Conservation (phyloP, 2,888 invertebrate species). For the Epirrhoe alternata region DNA sequence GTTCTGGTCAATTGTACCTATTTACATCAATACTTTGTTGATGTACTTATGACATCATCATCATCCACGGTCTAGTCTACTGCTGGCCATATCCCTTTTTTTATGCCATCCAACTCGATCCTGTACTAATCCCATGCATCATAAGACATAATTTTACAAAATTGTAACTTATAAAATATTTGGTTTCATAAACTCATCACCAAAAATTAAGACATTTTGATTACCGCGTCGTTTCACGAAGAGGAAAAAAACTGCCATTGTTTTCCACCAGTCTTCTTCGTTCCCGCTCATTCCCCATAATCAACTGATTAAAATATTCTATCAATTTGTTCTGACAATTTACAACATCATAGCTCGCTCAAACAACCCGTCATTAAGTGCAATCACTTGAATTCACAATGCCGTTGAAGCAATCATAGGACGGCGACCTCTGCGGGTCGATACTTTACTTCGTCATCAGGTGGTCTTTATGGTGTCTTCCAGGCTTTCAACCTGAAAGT, state of each 20-base stretch:
- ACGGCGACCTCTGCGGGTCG: constrained; percentile 71
- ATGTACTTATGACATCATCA: too few relatives aligned
- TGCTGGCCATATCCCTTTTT: too few relatives aligned
- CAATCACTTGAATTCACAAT: constrained; percentile 59
- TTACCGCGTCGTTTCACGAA: not conserved
- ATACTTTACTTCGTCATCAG: constrained; percentile 48
- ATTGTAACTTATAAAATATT: too few relatives aligned
- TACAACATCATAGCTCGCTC: constrained; percentile 19
- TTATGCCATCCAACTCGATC: too few relatives aligned
- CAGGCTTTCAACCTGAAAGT: constrained; percentile 31
- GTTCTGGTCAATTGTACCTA: too few relatives aligned
- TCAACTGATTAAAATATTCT: constrained; percentile 18
- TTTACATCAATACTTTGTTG: too few relatives aligned
- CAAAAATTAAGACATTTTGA: not conserved
- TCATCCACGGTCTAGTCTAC: too few relatives aligned
- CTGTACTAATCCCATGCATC: too few relatives aligned
- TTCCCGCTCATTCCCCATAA: constrained; percentile 1
- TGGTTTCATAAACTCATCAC: too few relatives aligned
- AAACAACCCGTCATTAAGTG: constrained; percentile 44
- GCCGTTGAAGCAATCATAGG: constrained; percentile 70
- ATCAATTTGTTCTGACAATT: constrained; percentile 21
- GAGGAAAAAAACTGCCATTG: not conserved
- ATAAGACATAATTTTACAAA: too few relatives aligned
- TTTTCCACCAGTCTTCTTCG: not conserved
- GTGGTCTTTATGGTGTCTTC: constrained; percentile 16